Base-by-base conservation (phyloP, 1,140 invertebrate species). In the Chironomus tepperi region DNA sequence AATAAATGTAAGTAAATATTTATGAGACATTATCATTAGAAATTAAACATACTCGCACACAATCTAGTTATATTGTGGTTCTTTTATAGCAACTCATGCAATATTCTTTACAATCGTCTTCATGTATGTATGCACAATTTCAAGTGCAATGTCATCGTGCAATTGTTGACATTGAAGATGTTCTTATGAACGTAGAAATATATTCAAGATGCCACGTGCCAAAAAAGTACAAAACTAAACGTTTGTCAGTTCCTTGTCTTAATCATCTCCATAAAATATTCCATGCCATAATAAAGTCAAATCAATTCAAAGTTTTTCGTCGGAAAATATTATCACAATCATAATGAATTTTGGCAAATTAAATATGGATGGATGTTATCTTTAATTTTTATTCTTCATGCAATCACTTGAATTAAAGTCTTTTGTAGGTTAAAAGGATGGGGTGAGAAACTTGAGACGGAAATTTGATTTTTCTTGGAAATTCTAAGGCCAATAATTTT, bases 271-370 rank as follows among this genome's bases (percentile, higher is more conserved):
- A 10, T n/a, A 57, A 57, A 57, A 57, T 10, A 57, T 57, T 57
- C 3, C 47, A 57, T 57, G n/a, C 1, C 24, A 57, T n/a, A 57
- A 57, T 47, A 57, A n/a, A 57, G 12, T 57, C 12, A 57, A 57
- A 57, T 57, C 3, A 57, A 57, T 57, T 57, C 47, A 57, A 12
- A 57, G n/a, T 34, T 34, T 34, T 34, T 34, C 24, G 47, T 5
- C 12, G 47, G 43, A 9, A 47, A 15, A 57, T 12, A 57, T 57
- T n/a, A 57, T n/a, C 12, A 57, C n/a, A 57, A 57, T 15, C 12
- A 57, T 57, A 57, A 57, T 57, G 12, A 57, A 57, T 12, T 57
- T 57, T 57, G 47, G 47, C 47, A 57, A 57, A 57, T 57, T 57
- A 57, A 57, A 57, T 57, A 57, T 57, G 47, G 24, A 34, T 34